Evolutionary conservation across 2,113 vertebrate species (phyloP), one percentile per base, ranked within the genome.

Genomic region (Petromus typicus): DNA sequence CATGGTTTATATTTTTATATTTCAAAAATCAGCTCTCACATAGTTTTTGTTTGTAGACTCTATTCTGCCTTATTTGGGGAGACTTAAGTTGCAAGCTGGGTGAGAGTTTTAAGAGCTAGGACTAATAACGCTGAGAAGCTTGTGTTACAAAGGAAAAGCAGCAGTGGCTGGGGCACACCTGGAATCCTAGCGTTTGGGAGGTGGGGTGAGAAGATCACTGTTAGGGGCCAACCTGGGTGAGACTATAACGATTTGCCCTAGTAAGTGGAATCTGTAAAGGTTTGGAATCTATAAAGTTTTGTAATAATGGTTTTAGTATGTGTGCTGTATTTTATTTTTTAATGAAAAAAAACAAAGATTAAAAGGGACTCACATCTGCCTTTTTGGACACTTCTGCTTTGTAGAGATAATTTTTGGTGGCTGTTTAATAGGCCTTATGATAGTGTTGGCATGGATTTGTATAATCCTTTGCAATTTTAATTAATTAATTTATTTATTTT

Each of bases 1-100:
- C 34, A 85, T 40, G 59, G 48, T 86, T 94, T 95, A 76, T 84
- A n/a, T 66, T 82, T 97, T 89, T 67, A 91, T 83, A 78, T 91
- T 51, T 95, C 43, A 90, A 67, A 94, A 86, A 32, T 89, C 48
- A 76, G 22, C 30, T 67, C 91, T 75, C 37, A 40, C 6, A 27
- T 81, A 27, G 18, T 81, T n/a, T 34, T 79, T 71, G 12, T 67
- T 73, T 22, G 43, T 90, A 73, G 80, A 86, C 12, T 71, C 23
- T 63, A 1, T 78, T 13, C 57, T 57, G 3, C 13, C 45, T 93
- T 67, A 61, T 45, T 78, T 66, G 83, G 63, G 67, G 79, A 89
- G 48, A 12, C 71, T 51, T 84, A 27, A 78, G 14, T 69, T 95
- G 73, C 16, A 94, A 79, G 79, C 1, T 5, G 18, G 67, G 48